phyloP scores from a whole-genome alignment of 2,888 invertebrate genomes.

The Cephus nigrinus region DNA sequence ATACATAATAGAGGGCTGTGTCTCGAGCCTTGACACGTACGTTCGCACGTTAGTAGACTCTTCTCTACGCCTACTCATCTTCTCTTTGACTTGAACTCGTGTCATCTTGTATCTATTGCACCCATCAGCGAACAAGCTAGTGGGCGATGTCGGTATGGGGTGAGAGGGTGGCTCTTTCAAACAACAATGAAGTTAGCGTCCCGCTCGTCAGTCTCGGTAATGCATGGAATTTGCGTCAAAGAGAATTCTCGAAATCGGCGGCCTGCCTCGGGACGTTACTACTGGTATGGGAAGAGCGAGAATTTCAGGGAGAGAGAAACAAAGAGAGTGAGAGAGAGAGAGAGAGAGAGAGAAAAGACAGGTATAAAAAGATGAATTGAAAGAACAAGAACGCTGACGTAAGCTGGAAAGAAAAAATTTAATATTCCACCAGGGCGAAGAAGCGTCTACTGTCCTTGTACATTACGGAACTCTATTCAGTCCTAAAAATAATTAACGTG shows the following conservation, averaged over 20 bases:
- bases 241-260: conserved; percentile 50
- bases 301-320: conserved; percentile 19
- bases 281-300: conserved; percentile 6
- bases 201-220: conserved; percentile 60
- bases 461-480: not conserved
- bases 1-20: not conserved
- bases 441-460: not conserved
- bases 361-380: not conserved
- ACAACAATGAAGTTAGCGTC: conserved; percentile 62
- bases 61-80: not conserved
- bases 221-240: conserved; percentile 60
- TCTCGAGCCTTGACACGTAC: not conserved
- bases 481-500: not conserved
- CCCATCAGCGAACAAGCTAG: conserved; percentile 1
- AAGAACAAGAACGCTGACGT: not conserved
- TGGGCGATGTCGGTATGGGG: conserved; percentile 14
- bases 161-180: conserved; percentile 45
- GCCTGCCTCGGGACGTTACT: not conserved
- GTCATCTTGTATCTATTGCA: not conserved
- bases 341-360: conserved; percentile 8
- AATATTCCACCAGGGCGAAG: not conserved
- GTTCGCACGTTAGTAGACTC: not conserved
- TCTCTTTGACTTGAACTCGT: not conserved
- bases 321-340: conserved; percentile 12
- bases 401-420: not conserved